Base-by-base conservation (phyloP, 2,113 vertebrate genomes). In the Neolamprologus longior region DNA sequence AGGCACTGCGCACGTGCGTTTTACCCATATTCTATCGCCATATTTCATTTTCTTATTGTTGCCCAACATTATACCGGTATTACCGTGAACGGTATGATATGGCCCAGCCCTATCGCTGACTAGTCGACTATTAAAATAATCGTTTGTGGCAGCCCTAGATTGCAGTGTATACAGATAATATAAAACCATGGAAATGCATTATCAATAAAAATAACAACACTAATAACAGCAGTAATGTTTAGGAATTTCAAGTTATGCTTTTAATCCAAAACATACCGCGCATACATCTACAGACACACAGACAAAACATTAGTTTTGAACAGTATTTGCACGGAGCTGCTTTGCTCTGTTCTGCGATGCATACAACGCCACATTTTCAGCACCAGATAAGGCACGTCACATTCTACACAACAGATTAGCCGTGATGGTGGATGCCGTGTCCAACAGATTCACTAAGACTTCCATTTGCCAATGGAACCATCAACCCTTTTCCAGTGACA, bases 401-500 rank as follows among this genome's bases (percentile, higher is more conserved):
- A 37, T 6, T 37, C 71, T 15, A 82, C 11, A 71, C 40, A 80
- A 89, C 90, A 94, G 89, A 91, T 93, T 90, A 94, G 71, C 80
- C 9, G 73, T 85, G 92, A 94, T 78, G 68, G 78, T 68, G 42
- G 84, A 83, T 28, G 50, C 83, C 53, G 7, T 84, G 86, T 91
- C 85, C 58, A 86, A 88, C 50, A 58, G 66, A 63, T 85, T 92
- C 92, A 53, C 88, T 80, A 42, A 86, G 90, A 89, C 84, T 81
- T 89, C 83, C 71, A 82, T 87, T 88, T 54, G 76, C 84, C 85
- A 90, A 55, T 50, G 73, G 50, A 88, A 89, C 91, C 87, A 90
- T 87, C 86, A 35, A 83, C 82, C 76, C 89, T 85, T 87, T 91
- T 93, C 88, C 90, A 87, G 81, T 90, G 93, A 90, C 83, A 83